Conservation (phyloP, 2,113 vertebrate species). For the Entomyzon cyanotis region DNA sequence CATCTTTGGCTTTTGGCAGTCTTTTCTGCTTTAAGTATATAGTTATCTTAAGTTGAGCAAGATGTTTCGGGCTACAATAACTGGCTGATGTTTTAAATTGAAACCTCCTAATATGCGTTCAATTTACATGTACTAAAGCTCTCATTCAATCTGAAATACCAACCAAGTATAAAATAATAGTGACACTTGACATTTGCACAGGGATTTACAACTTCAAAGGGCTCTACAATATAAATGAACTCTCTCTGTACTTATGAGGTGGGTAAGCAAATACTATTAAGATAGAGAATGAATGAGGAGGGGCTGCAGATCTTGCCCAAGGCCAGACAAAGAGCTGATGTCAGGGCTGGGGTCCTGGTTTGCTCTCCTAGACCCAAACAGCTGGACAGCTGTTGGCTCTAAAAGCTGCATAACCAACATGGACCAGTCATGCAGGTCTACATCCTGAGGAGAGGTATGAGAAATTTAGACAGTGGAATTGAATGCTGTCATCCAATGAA, state of each 20-base stretch:
- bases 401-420: not conserved
- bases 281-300: not conserved
- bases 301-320: not conserved
- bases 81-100: conserved; percentile 52
- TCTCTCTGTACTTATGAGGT: not conserved
- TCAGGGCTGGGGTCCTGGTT: not conserved
- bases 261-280: conserved; percentile 20
- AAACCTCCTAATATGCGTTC: conserved; percentile 60
- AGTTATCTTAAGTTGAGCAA: conserved; percentile 66
- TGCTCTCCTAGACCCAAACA: not conserved
- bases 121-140: conserved; percentile 57
- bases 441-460: not conserved
- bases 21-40: conserved; percentile 44
- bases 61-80: conserved; percentile 64
- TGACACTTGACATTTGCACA: conserved; percentile 62
- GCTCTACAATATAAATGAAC: conserved; percentile 25
- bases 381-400: not conserved
- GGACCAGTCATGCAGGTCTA: rapidly evolving
- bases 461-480: not conserved
- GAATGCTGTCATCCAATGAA: not conserved
- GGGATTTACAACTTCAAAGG: conserved; percentile 55
- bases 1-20: conserved; percentile 60
- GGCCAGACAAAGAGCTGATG: not conserved
- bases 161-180: conserved; percentile 54
- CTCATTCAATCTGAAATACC: conserved; percentile 54